phyloP scores from a whole-genome alignment of 2,113 vertebrate genomes.

The Pipra filicauda region DNA sequence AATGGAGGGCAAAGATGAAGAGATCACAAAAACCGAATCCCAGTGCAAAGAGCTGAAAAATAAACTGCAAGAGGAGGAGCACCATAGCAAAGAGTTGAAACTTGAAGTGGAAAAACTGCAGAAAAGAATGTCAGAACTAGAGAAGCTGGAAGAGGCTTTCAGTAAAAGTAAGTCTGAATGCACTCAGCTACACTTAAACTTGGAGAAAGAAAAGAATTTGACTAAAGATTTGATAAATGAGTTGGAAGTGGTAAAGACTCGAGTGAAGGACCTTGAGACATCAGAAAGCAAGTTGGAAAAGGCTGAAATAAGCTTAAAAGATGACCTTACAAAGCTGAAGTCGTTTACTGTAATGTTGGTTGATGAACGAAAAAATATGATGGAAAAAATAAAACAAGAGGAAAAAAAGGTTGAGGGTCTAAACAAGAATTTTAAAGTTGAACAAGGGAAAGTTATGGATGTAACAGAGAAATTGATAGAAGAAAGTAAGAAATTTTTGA shows the following conservation, averaged over 20 bases:
- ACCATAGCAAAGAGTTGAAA: constrained; percentile 83
- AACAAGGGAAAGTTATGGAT: constrained; percentile 91
- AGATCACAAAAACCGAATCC: constrained; percentile 89
- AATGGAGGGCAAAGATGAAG: constrained; percentile 97
- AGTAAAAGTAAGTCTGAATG: constrained; percentile 86
- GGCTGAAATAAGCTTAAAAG: constrained; percentile 85
- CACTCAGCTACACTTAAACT: constrained; percentile 80
- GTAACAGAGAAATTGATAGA: constrained; percentile 96
- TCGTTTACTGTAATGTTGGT: constrained; percentile 92
- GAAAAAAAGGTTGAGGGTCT: constrained; percentile 86
- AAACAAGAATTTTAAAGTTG: constrained; percentile 84
- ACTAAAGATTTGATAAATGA: constrained; percentile 86
- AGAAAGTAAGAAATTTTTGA: constrained; percentile 94
- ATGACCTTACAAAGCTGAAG: constrained; percentile 92
- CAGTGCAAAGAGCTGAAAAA: constrained; percentile 89
- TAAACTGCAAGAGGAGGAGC: constrained; percentile 88
- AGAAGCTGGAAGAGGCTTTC: constrained; percentile 88
- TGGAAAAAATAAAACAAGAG: constrained; percentile 90
- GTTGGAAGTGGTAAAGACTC: constrained; percentile 83
- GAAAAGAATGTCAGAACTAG: constrained; percentile 90
- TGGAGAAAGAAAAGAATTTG: constrained; percentile 88
- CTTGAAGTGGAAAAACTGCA: constrained; percentile 91
- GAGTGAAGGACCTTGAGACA: constrained; percentile 86
- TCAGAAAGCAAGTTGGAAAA: constrained; percentile 85
- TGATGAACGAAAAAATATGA: constrained; percentile 90